A percentile compares a stretch with the other conserved stretches of the same genome.
Conservation (phyloP, 2,113 vertebrate species). For the Monarcha castaneiventris region DNA sequence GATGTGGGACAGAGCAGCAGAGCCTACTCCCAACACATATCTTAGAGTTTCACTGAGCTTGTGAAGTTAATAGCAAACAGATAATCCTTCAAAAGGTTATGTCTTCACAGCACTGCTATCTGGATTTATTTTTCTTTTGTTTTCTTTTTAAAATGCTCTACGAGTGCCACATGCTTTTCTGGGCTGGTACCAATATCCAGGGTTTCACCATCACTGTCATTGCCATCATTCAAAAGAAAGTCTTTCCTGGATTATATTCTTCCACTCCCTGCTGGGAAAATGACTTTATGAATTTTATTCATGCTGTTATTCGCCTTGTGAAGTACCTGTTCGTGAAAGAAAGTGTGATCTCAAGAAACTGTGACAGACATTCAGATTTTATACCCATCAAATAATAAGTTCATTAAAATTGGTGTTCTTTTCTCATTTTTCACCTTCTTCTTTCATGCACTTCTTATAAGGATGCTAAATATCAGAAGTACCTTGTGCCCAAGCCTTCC, state of each 20-base stretch:
- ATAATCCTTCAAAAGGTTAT: not conserved
- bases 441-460: not conserved
- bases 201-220: not conserved
- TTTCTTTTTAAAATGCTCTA: not conserved
- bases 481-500: not conserved
- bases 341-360: not conserved
- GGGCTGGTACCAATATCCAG: not conserved
- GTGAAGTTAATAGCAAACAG: not conserved
- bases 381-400: rapidly evolving
- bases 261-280: not conserved
- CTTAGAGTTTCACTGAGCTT: not conserved
- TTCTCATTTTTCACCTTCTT: not conserved
- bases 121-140: not conserved
- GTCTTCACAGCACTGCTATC: not conserved
- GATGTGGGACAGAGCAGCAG: not conserved
- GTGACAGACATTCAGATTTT: not conserved
- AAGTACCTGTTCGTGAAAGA: not conserved
- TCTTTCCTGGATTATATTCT: not conserved
- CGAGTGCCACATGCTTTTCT: not conserved
- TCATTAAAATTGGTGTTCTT: not conserved
- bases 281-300: not conserved
- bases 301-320: not conserved
- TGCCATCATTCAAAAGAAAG: not conserved
- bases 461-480: not conserved
- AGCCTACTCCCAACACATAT: not conserved